Conservation (phyloP, 1,140 invertebrate species). For the Leptinotarsa undecemlineata region DNA sequence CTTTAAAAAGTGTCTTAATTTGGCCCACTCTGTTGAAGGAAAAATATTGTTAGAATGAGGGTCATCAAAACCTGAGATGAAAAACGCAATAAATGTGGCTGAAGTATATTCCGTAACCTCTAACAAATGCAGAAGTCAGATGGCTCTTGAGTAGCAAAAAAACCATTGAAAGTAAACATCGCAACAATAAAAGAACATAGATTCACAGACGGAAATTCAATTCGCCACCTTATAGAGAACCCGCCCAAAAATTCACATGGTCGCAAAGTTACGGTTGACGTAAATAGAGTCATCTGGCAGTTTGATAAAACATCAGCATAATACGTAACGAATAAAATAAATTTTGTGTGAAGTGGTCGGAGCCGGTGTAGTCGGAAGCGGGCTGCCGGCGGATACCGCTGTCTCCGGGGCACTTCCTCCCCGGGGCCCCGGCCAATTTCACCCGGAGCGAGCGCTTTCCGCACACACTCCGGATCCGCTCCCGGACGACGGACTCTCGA, state of each 20-base stretch:
- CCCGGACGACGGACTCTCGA: conserved; percentile 9
- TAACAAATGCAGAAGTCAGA: no score
- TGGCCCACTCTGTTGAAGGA: no score
- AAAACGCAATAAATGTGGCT: no score
- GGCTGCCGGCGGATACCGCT: conserved; percentile 56
- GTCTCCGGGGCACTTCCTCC: conserved; percentile 57
- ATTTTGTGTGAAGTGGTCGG: conserved; percentile 51
- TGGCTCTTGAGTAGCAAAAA: no score
- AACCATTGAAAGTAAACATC: no score
- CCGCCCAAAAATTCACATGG: background rate
- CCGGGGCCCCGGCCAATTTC: conserved; percentile 55
- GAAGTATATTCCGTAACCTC: no score
- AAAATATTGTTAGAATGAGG: no score
- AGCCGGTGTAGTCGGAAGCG: conserved; percentile 52
- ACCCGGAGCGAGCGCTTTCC: conserved; percentile 55
- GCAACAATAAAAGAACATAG: no score
- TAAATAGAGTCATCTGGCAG: conserved; percentile 5
- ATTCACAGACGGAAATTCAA: no score
- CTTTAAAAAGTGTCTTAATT: no score
- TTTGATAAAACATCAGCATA: conserved; percentile 6
- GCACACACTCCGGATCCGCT: conserved; percentile 32
- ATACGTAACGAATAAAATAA: conserved; percentile 43
- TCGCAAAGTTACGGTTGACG: background rate
- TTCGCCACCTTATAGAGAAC: no score
- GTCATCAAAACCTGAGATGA: no score